Conservation (phyloP, 2,797 vertebrate genomes). For the Phylloscopus collybita region DNA sequence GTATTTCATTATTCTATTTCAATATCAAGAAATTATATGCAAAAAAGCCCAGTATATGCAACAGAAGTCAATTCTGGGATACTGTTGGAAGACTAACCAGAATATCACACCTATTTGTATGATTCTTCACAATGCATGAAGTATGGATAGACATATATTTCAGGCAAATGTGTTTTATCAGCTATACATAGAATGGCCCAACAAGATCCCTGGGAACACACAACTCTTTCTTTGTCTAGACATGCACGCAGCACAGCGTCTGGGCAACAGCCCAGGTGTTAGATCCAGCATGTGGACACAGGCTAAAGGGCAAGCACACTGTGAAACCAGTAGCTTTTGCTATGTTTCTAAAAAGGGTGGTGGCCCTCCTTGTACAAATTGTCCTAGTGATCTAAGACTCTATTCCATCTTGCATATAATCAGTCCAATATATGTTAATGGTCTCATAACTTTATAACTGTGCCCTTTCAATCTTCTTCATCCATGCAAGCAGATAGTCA, state of each 20-base stretch:
- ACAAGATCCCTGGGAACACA: neutral
- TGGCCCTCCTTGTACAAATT: neutral
- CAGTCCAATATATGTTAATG: neutral
- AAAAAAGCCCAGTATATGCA: neutral
- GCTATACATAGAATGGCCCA: neutral
- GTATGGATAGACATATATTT: neutral
- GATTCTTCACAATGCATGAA: neutral
- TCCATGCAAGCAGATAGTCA: neutral
- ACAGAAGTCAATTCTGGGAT: neutral
- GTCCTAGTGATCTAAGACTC: neutral
- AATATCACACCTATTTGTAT: neutral
- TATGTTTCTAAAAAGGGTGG: neutral
- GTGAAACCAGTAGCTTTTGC: neutral
- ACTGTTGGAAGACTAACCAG: neutral
- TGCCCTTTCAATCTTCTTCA: neutral
- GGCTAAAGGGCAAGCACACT: neutral
- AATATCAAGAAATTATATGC: neutral
- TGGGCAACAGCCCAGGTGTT: neutral
- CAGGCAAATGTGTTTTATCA: neutral
- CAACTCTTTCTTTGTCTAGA: neutral
- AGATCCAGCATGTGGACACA: neutral
- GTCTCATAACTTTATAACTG: neutral
- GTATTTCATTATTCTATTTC: neutral
- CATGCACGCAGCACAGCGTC: accelerated
- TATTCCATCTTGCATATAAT: neutral